Percentiles rank a stretch among this genome's conserved stretches.
phyloP scores from a whole-genome alignment of 2,113 vertebrate species.

The Lota lota region DNA sequence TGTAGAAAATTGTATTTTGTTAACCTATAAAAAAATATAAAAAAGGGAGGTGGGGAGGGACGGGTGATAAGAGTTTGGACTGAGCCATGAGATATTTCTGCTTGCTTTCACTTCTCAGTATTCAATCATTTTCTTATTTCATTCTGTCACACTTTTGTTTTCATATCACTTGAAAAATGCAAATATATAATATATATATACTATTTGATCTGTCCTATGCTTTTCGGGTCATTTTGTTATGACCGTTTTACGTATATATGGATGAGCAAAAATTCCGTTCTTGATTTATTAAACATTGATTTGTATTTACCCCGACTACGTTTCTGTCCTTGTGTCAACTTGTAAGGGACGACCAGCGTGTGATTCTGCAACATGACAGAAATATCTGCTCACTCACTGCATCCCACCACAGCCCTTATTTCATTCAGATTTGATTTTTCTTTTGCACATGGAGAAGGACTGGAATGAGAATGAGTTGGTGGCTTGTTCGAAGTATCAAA shows the following conservation, averaged over 20 bases:
- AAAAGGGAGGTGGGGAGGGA: no score
- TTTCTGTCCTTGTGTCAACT: conserved; percentile 3
- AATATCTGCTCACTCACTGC: conserved; percentile 18
- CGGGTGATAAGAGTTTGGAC: not conserved
- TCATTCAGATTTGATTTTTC: conserved; percentile 21
- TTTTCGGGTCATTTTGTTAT: conserved; percentile 53
- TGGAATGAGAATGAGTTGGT: conserved; percentile 61
- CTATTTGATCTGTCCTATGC: conserved; percentile 53
- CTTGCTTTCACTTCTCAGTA: conserved; percentile 39
- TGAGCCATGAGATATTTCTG: conserved; percentile 34
- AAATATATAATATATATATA: conserved; percentile 41
- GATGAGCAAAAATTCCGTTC: conserved; percentile 48
- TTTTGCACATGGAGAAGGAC: conserved; percentile 21
- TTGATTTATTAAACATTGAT: conserved; percentile 77
- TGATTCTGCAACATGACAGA: conserved; percentile 1
- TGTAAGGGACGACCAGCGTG: conserved; percentile 15
- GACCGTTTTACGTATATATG: conserved; percentile 70
- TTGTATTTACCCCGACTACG: conserved; percentile 55
- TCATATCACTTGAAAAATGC: conserved; percentile 39
- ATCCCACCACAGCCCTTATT: conserved; percentile 47
- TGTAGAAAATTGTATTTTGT: no score
- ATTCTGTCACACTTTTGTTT: conserved; percentile 40
- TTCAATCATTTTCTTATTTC: conserved; percentile 59
- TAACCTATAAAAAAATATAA: no score
- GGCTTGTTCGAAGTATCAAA: conserved; percentile 50